These are phyloP conservation scores for Argynnis bischoffii DNA, from an alignment of 2,888 invertebrate genomes.

Conservation along the genomic window DNA sequence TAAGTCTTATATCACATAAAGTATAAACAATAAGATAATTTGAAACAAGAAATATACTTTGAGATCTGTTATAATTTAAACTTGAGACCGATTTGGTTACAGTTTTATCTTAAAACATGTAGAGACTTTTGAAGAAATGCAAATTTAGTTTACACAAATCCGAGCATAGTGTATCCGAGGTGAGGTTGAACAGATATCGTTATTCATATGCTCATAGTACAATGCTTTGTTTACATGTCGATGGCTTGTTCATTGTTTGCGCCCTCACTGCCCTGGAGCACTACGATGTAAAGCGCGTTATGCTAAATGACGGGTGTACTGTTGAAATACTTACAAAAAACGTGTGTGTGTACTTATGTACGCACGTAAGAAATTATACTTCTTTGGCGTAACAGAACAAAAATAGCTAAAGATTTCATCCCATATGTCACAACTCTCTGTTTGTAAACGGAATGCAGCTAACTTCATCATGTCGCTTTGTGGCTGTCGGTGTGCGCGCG, in stretches of 20 bases:
- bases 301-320: slow-evolving; percentile 12
- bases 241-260: slow-evolving; percentile 58
- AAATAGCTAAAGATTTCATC: background rate
- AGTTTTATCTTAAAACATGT: slow-evolving; percentile 29
- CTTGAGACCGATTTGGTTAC: background rate
- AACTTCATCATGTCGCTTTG: too few relatives aligned
- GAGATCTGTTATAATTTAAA: slow-evolving; percentile 8
- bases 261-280: slow-evolving; percentile 63
- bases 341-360: background rate
- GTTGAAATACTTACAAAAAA: slow-evolving; percentile 4
- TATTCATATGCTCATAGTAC: slow-evolving; percentile 71
- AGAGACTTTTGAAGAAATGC: slow-evolving; percentile 57
- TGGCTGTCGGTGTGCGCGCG: too few relatives aligned
- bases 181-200: slow-evolving; percentile 56
- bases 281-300: slow-evolving; percentile 60
- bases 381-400: background rate
- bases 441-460: too few relatives aligned
- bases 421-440: too few relatives aligned
- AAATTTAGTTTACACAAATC: slow-evolving; percentile 72
- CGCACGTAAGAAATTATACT: too few relatives aligned
- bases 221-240: slow-evolving; percentile 77
- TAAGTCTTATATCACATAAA: background rate
- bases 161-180: slow-evolving; percentile 61
- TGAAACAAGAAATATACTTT: background rate
- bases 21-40: background rate